phyloP scores from a whole-genome alignment of 2,888 invertebrate species.

The Trimorus sp. region DNA sequence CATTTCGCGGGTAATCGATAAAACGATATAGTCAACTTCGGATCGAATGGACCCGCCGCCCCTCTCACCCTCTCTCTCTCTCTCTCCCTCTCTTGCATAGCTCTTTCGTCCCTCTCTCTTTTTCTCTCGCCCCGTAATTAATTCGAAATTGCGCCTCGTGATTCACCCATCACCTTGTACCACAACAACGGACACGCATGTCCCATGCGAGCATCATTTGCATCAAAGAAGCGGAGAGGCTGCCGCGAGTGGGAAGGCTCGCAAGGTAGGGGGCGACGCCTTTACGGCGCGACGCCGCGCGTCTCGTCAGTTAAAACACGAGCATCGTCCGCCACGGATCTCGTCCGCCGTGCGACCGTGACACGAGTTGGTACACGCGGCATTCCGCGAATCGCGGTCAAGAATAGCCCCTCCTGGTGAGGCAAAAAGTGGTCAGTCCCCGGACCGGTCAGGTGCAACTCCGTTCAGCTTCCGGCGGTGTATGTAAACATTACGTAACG shows the following conservation, averaged over 20 bases:
- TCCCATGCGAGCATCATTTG: constrained; percentile 33
- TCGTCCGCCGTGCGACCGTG: constrained; percentile 39
- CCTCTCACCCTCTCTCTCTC: background rate
- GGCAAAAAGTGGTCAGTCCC: background rate
- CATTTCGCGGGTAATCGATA: no score
- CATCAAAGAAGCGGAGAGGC: constrained; percentile 40
- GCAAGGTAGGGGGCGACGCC: constrained; percentile 52
- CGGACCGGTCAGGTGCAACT: no score
- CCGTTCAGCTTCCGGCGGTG: background rate
- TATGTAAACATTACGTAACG: constrained; percentile 57
- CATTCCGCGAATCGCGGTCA: constrained; percentile 63
- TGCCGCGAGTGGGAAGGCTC: constrained; percentile 24
- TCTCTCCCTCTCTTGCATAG: no score
- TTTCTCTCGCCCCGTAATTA: constrained; percentile 3
- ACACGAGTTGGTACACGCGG: constrained; percentile 62
- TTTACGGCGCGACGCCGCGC: constrained; percentile 68
- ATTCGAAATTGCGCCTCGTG: constrained; percentile 31
- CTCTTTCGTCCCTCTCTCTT: no score
- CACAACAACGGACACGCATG: constrained; percentile 32
- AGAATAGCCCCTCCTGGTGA: constrained; percentile 66
- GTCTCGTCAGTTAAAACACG: constrained; percentile 77
- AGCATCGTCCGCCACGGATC: constrained; percentile 72
- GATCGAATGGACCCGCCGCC: no score
- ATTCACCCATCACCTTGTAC: constrained; percentile 46
- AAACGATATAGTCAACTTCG: no score